Evolutionary conservation across 2,113 vertebrate genomes (phyloP).

Genomic region (Campylomormyrus tamandua): DNA sequence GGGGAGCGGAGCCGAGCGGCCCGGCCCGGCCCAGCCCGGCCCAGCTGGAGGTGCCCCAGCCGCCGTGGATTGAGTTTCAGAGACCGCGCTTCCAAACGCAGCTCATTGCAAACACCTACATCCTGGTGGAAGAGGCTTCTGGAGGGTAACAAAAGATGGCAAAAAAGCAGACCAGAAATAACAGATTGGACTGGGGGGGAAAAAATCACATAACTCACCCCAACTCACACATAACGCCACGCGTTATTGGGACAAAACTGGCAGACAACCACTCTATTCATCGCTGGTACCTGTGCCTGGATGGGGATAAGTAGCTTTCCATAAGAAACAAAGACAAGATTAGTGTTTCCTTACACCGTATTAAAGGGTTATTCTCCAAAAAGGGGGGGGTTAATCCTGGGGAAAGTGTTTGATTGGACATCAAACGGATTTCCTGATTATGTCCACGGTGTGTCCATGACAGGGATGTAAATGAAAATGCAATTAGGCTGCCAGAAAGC

Average conservation of each 20-base stretch:
- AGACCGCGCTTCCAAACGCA: conserved; percentile 39
- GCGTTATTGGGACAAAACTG: conserved; percentile 67
- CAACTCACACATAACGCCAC: conserved; percentile 58
- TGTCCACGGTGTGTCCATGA: not conserved
- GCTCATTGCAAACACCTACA: conserved; percentile 48
- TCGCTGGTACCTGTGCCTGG: conserved; percentile 60
- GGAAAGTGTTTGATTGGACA: conserved; percentile 33
- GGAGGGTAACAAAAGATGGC: conserved; percentile 51
- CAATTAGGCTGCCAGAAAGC: not conserved
- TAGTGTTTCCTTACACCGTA: conserved; percentile 66
- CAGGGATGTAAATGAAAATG: not conserved
- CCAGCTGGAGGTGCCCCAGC: conserved; percentile 52
- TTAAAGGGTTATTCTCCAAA: conserved; percentile 50
- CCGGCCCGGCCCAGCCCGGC: not conserved
- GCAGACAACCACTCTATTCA: conserved; percentile 82
- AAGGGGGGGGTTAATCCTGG: conserved; percentile 33
- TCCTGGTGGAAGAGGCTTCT: conserved; percentile 41
- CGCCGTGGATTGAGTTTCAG: conserved; percentile 56
- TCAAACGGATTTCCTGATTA: conserved; percentile 7
- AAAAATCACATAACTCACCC: conserved; percentile 54
- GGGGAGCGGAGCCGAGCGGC: conserved; percentile 27
- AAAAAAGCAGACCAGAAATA: conserved; percentile 34
- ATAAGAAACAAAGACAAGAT: conserved; percentile 69
- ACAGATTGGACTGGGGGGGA: conserved; percentile 52
- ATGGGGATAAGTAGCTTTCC: conserved; percentile 74